Base-by-base conservation (phyloP, 1,140 invertebrate species). In the Orchesella cincta region DNA sequence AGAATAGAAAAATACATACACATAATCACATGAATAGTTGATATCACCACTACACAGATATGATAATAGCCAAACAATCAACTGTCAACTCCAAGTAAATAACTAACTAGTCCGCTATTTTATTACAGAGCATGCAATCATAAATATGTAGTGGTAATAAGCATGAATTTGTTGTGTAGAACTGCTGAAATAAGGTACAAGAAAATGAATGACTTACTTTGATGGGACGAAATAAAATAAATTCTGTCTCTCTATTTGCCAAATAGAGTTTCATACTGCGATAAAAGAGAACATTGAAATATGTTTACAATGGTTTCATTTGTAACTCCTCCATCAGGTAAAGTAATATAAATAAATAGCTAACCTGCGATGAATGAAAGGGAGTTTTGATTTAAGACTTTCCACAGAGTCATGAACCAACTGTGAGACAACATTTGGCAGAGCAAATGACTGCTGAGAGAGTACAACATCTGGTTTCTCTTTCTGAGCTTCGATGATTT, bases 211-310 rank as follows among this genome's bases (percentile, higher is more conserved):
- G 12, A 86, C 86, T 86, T 85, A 93, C 92, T 84, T 94, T 93
- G 36, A 98, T 93, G 5, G 96, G 96, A 75, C 95, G 89, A 83
- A 98, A 97, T 0, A 98, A 88, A 84, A 98, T 98, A 82, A 94
- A 95, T 85, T 98, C 96, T 0, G 97, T 98, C 86, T 98, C 96
- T 80, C 91, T 90, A 87, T 98, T 98, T n/a, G 96, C 93, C 23
- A 98, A 87, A 86, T 98, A 98, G 0, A 98, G 87, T 81, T 95
- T 92, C 94, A 98, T 96, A 8, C 92, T 93, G 0, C 92, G 89
- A 82, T 97, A 94, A 1, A 98, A 86, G 1, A 88, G 88, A 0
- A n/a, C n/a, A n/a, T n/a, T n/a, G n/a, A n/a, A n/a, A n/a, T n/a
- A n/a, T n/a, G n/a, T n/a, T n/a, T n/a, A n/a, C n/a, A n/a, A n/a